Percentiles rank a stretch among this genome's conserved stretches.
Evolutionary conservation across 2,113 vertebrate genomes (phyloP).

Genomic region (Labeo catla): DNA sequence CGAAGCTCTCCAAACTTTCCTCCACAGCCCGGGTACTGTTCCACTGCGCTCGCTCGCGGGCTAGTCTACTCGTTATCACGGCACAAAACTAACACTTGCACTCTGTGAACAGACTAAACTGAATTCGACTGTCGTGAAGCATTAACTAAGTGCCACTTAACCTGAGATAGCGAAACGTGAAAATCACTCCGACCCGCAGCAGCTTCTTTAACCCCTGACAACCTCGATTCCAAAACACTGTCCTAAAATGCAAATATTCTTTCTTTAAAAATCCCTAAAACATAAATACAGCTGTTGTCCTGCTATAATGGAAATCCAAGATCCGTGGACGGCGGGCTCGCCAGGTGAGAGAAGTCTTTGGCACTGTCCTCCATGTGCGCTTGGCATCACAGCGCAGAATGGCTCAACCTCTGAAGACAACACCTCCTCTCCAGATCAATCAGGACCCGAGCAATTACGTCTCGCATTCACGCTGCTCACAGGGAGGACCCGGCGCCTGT

Average conservation of each 20-base stretch:
- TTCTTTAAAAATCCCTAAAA: not conserved
- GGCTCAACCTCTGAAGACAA: constrained; percentile 68
- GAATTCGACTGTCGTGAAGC: not conserved
- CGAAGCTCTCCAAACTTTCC: constrained; percentile 57
- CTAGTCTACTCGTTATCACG: not conserved
- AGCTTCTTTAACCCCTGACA: not conserved
- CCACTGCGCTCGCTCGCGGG: not conserved
- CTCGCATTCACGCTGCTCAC: constrained; percentile 81
- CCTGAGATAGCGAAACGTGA: constrained; percentile 2
- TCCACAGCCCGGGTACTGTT: constrained; percentile 14
- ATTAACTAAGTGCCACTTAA: constrained; percentile 15
- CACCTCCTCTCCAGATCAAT: constrained; percentile 74
- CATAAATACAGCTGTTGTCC: constrained; percentile 36
- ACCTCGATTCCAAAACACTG: not conserved
- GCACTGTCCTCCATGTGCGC: constrained; percentile 74
- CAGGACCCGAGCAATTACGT: constrained; percentile 73
- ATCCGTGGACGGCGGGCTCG: constrained; percentile 68
- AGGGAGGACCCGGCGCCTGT: constrained; percentile 87
- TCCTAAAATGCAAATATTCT: not conserved
- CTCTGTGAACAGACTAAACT: not conserved
- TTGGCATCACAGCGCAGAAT: constrained; percentile 72
- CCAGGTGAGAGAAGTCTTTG: constrained; percentile 75
- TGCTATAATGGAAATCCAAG: constrained; percentile 57
- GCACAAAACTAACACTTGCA: not conserved
- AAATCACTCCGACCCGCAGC: not conserved